Conservation (phyloP, 2,113 vertebrate species). For the Melanostigma gelatinosum region DNA sequence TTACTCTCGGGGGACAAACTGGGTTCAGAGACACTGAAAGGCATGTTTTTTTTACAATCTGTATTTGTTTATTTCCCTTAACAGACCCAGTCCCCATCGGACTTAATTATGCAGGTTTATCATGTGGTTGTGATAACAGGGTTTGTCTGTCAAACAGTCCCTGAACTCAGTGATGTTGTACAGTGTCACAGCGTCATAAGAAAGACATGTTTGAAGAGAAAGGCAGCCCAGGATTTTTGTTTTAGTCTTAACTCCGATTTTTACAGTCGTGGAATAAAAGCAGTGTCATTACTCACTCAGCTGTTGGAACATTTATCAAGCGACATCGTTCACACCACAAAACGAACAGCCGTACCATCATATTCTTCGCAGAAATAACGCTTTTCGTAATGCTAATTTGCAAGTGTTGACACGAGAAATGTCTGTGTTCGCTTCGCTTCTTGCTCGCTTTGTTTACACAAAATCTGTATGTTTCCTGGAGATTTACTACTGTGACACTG, state of each 20-base stretch:
- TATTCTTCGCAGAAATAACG: not conserved
- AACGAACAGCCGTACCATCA: not conserved
- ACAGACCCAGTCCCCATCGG: conserved; percentile 6
- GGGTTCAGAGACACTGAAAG: not conserved
- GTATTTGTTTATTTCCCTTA: conserved; percentile 15
- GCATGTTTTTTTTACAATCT: not conserved
- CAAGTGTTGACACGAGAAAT: conserved; percentile 40
- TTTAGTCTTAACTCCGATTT: not conserved
- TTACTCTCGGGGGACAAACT: not conserved
- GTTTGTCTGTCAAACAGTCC: conserved; percentile 47
- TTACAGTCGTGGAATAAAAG: not conserved
- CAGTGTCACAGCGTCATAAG: not conserved
- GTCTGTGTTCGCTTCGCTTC: not conserved
- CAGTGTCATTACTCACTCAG: not conserved
- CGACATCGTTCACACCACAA: not conserved
- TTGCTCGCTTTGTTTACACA: conserved; percentile 30
- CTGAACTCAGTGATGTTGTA: conserved; percentile 8
- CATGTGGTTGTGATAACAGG: conserved; percentile 30
- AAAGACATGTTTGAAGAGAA: not conserved
- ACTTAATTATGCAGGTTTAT: conserved; percentile 46
- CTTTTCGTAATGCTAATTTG: conserved; percentile 18
- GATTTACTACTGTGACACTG: conserved; percentile 34
- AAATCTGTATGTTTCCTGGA: conserved; percentile 40
- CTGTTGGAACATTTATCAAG: not conserved
- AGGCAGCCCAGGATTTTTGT: not conserved